A percentile compares a stretch with the other conserved stretches of the same genome.
Conservation (phyloP, 1,140 invertebrate genomes). For the Pissodes strobi region DNA sequence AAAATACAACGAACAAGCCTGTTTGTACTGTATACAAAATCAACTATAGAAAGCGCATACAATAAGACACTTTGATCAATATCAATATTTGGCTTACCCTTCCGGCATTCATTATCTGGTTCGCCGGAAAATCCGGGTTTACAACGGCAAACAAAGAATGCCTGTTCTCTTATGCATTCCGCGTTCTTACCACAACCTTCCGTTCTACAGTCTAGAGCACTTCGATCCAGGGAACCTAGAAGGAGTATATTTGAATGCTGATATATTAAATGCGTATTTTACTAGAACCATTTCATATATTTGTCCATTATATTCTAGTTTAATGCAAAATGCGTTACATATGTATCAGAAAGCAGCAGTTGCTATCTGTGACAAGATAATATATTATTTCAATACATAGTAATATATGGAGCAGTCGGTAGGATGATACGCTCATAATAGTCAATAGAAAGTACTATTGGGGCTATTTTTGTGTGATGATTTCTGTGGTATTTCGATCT, state of each 20-base stretch:
- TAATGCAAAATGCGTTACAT: too few relatives aligned
- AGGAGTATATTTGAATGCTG: slow-evolving; percentile 5
- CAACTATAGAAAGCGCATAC: slow-evolving; percentile 28
- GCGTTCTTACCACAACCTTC: slow-evolving; percentile 81
- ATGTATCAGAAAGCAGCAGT: too few relatives aligned
- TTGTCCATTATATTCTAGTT: neutral
- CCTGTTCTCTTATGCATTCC: slow-evolving; percentile 77
- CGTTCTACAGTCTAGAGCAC: slow-evolving; percentile 76
- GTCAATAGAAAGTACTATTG: too few relatives aligned
- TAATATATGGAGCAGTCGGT: too few relatives aligned
- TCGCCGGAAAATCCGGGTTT: slow-evolving; percentile 73
- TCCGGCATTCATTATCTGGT: slow-evolving; percentile 73
- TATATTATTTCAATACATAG: too few relatives aligned
- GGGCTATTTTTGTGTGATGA: too few relatives aligned
- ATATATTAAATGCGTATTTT: neutral
- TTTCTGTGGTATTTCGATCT: too few relatives aligned
- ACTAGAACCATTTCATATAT: neutral
- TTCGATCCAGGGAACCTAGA: slow-evolving; percentile 67
- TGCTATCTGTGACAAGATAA: too few relatives aligned
- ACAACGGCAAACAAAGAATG: slow-evolving; percentile 82
- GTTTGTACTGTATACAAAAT: slow-evolving; percentile 53
- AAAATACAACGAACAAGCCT: too few relatives aligned
- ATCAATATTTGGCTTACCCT: slow-evolving; percentile 67
- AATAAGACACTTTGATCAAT: neutral
- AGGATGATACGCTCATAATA: too few relatives aligned